phyloP scores from a whole-genome alignment of 2,797 vertebrate genomes.

The Protonibea diacanthus region DNA sequence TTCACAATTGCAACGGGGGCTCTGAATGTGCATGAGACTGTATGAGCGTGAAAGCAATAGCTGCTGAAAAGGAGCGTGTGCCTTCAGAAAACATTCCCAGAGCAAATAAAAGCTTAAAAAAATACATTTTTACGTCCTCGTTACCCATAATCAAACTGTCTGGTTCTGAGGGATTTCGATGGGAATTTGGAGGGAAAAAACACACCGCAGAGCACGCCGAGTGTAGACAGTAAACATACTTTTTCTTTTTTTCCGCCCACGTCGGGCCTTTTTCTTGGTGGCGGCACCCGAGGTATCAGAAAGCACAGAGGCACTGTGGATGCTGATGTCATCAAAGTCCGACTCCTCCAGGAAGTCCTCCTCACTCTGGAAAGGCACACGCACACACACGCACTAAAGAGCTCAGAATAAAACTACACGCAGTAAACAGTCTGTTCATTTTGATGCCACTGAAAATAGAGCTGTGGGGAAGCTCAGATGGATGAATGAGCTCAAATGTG shows the following conservation, averaged over 20 bases:
- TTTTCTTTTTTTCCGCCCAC: slow-evolving; percentile 96
- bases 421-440: slow-evolving; percentile 32
- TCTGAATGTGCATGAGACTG: slow-evolving; percentile 1
- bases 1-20: not conserved
- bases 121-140: slow-evolving; percentile 32
- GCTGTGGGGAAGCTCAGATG: not conserved
- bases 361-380: slow-evolving; percentile 89
- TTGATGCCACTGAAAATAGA: slow-evolving; percentile 33
- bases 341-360: slow-evolving; percentile 98
- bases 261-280: slow-evolving; percentile 91
- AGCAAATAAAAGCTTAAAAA: slow-evolving; percentile 48
- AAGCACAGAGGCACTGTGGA: slow-evolving; percentile 95
- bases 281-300: slow-evolving; percentile 90
- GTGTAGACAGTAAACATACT: slow-evolving; percentile 79
- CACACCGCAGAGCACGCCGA: slow-evolving; percentile 27
- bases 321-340: slow-evolving; percentile 95
- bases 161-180: slow-evolving; percentile 49
- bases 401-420: slow-evolving; percentile 29
- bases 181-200: slow-evolving; percentile 43
- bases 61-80: slow-evolving; percentile 27
- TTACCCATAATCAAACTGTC: slow-evolving; percentile 57
- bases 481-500: slow-evolving; percentile 11
- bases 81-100: slow-evolving; percentile 32
- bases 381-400: slow-evolving; percentile 30
- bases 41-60: not conserved